Base-by-base conservation (phyloP, 2,888 invertebrate species). In the Cheilosia vulpina region DNA sequence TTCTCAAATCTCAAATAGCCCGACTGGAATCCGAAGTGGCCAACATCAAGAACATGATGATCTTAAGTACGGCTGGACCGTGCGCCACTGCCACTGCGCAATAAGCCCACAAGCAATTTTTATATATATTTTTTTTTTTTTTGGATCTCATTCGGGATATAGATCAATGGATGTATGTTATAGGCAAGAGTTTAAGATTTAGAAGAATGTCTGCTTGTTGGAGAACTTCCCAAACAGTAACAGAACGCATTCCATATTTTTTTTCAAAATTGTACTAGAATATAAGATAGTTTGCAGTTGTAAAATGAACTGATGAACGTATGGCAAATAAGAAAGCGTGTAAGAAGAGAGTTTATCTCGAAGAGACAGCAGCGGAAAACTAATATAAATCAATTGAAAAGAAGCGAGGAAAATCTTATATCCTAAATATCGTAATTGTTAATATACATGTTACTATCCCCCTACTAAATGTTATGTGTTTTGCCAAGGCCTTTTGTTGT, bases 21-120 rank as follows among this genome's bases (percentile, higher is more conserved):
- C 94, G 97, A 88, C 94, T 98, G 27, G 97, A 98, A 43, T 96
- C 96, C 1, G 98, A 98, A 93, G 97, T 98, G 87, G 97, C 97
- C 65, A 96, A 96, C 87, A 94, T 98, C 7, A 97, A 98, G 91
- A 96, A 95, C 89, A 95, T 96, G 93, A 95, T 96, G 93, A 95
- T 95, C 85, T 94, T 95, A 89, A 94, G 94, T 89, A 87, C 88
- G 47, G 87, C 88, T 1, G 90, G 90, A 31, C 84, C 81, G 17
- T 87, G 87, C 63, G 84, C 78, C 17, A 84, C 83, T 4, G 84
- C 84, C 7, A 69, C 79, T 11, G 83, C 83, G 31, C 84, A 84
- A 43, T 84, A 71, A 80, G 1, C 15, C 15, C 7, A 31, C 6
- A 19, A 34, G 15, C 7, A 13, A 63, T 34, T 34, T 34, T 34